These are phyloP conservation scores for Drosophila burlai DNA, from an alignment of 1,140 invertebrate genomes.

Conservation along the genomic window DNA sequence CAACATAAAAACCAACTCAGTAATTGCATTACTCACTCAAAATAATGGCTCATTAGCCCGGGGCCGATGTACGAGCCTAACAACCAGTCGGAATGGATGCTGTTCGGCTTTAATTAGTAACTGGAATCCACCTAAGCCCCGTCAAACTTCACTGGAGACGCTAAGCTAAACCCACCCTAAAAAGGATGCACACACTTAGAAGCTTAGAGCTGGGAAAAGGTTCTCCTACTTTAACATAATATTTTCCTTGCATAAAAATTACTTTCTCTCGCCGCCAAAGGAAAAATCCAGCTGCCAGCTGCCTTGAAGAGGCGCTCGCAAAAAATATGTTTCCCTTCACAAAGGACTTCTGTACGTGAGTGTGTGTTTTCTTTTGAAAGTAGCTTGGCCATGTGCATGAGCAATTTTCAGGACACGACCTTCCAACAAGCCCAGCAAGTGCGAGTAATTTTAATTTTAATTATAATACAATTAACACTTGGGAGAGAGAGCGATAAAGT, in stretches of 20 bases:
- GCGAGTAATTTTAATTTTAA: slow-evolving; percentile 40
- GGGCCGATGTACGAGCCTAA: slow-evolving; percentile 11
- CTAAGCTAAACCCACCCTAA: background rate
- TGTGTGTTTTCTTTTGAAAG: slow-evolving; percentile 3
- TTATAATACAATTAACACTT: slow-evolving; percentile 45
- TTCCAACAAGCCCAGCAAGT: slow-evolving; percentile 2
- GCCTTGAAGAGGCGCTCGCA: slow-evolving; percentile 15
- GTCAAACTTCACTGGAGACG: slow-evolving; percentile 4
- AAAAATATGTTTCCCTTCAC: slow-evolving; percentile 18
- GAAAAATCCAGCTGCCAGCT: slow-evolving; percentile 21
- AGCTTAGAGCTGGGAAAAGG: background rate
- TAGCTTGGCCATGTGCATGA: slow-evolving; percentile 37
- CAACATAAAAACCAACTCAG: slow-evolving; percentile 31
- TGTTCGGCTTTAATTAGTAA: slow-evolving; percentile 33
- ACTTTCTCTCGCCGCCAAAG: background rate
- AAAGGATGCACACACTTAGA: slow-evolving; percentile 6
- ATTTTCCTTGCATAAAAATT: slow-evolving; percentile 5
- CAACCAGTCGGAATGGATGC: slow-evolving; percentile 10
- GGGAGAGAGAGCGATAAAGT: slow-evolving; percentile 11
- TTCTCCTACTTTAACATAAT: slow-evolving; percentile 9
- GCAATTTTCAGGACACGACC: slow-evolving; percentile 22
- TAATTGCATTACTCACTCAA: slow-evolving; percentile 70
- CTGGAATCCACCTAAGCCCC: slow-evolving; percentile 8
- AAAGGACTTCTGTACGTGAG: slow-evolving; percentile 12
- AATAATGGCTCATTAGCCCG: slow-evolving; percentile 58